Evolutionary conservation across 1,140 invertebrate genomes (phyloP), one percentile per base, ranked within the genome.

Genomic region (Sminthurinus signatus): DNA sequence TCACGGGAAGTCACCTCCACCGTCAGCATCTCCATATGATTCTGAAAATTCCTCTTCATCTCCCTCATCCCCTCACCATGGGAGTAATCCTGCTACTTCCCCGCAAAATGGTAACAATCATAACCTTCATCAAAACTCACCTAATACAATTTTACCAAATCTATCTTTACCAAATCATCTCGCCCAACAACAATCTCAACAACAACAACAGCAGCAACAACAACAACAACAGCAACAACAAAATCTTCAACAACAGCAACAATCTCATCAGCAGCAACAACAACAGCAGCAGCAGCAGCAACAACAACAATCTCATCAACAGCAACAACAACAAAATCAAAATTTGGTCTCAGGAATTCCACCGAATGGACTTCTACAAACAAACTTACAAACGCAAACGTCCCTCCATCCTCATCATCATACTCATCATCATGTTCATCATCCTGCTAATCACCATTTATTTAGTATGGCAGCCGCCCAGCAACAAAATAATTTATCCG

Each of bases 1-100:
- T 19, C 82, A 84, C 72, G 81, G 81, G 23, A 82, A 85, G 75
- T 81, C 79, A 51, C 80, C 79, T 44, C 78, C 78, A 32, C 77
- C 78, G 31, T 76, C 76, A 62, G 78, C 77, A 12, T 72, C 70
- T 12, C 46, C 67, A 5, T 72, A 67, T 48, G 70, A 72, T 61
- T 72, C 70, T 14, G 70, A 72, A 32, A 69, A 72, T 59, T 72
- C 70, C 15, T 66, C 68, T 39, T 36, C 61, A 21, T 66, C n/a
- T n/a, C n/a, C 70, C 14, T 67, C 67, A 4, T 72, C 70, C 19
- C 70, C 70, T 55, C 70, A 64, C 36, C 62, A 63, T 57, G 67
- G 67, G 36, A 65, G 62, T 32, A 70, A 66, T 64, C 62, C 68
- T 27, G 62, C 69, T 39, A 55, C 70, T 19, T 60, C 62, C 21